Conservation (phyloP, 2,888 invertebrate species). For the Andrena bicolor region DNA sequence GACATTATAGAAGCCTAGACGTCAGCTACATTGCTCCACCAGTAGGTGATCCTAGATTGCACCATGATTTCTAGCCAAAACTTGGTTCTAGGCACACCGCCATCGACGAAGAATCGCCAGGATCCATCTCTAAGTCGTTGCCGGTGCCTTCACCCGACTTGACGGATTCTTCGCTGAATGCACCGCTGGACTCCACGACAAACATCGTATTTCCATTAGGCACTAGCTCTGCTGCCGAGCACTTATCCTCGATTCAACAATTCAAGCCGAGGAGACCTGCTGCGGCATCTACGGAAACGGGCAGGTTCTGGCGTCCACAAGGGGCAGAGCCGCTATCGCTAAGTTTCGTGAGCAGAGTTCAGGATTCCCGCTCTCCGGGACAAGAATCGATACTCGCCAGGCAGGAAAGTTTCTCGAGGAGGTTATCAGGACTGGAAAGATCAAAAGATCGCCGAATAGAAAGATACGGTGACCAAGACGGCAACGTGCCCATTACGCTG, state of each 20-base stretch:
- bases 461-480: not conserved
- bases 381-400: not conserved
- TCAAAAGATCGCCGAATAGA: not conserved
- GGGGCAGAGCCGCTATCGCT: not conserved
- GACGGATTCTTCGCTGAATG: constrained; percentile 23
- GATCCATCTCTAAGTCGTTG: constrained; percentile 68
- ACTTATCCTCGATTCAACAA: constrained; percentile 11
- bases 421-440: not conserved
- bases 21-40: no score
- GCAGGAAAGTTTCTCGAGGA: not conserved
- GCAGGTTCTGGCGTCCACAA: not conserved
- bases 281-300: not conserved
- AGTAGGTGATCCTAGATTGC: no score
- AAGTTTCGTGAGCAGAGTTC: not conserved
- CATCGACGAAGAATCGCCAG: constrained; percentile 85
- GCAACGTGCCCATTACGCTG: constrained; percentile 26
- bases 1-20: no score
- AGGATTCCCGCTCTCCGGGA: not conserved
- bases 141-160: constrained; percentile 34
- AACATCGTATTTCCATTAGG: constrained; percentile 47
- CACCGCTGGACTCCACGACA: constrained; percentile 28
- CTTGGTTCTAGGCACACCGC: constrained; percentile 84
- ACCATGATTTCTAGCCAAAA: not conserved
- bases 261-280: not conserved
- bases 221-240: constrained; percentile 10